These are phyloP conservation scores for Hippasteria phrygiana DNA, from an alignment of 53 echinoderm and acorn worm genomes.

Conservation along the genomic window DNA sequence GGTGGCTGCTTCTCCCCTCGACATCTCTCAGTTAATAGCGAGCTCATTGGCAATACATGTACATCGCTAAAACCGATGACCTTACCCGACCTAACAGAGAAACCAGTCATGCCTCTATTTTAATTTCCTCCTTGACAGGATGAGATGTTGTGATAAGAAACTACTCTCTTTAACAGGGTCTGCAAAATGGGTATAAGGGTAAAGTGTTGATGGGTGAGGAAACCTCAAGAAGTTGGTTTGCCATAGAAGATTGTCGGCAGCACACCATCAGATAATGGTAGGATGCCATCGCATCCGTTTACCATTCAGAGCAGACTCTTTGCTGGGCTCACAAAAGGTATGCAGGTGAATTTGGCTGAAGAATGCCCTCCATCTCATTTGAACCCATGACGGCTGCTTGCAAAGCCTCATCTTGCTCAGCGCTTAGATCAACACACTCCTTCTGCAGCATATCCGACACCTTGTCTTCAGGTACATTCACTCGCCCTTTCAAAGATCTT, in stretches of 20 bases:
- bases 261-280: too few relatives aligned
- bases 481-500: not conserved
- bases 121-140: slow-evolving; percentile 40
- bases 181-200: too few relatives aligned
- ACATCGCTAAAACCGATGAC: slow-evolving; percentile 48
- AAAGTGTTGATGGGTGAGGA: too few relatives aligned
- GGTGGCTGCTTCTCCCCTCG: not conserved
- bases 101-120: slow-evolving; percentile 43
- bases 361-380: not conserved
- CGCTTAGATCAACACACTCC: not conserved
- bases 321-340: not conserved
- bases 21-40: slow-evolving; percentile 6
- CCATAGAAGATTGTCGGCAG: too few relatives aligned
- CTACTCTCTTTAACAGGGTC: too few relatives aligned
- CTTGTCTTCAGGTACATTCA: not conserved
- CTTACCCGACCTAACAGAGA: slow-evolving; percentile 33
- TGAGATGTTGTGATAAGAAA: slow-evolving; percentile 34
- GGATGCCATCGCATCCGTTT: too few relatives aligned
- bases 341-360: not conserved
- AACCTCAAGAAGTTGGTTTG: too few relatives aligned
- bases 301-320: too few relatives aligned
- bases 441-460: not conserved
- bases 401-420: not conserved
- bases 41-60: slow-evolving; percentile 21
- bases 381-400: not conserved